Base-by-base conservation (phyloP, 2,797 vertebrate species). In the Chromis chromis region DNA sequence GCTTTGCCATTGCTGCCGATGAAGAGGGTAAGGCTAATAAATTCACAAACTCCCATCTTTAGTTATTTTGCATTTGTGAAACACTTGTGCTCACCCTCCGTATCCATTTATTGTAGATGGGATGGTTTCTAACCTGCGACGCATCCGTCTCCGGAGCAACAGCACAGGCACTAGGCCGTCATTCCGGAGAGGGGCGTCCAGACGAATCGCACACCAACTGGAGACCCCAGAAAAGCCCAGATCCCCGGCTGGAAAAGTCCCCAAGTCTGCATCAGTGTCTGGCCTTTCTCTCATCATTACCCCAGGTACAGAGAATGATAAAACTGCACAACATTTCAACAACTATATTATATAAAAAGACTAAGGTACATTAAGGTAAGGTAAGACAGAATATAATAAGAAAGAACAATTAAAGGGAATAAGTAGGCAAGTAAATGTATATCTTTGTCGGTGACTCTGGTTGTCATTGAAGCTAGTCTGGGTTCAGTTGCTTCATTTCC, bases 201-300 rank as follows among this genome's bases (percentile, higher is more conserved):
- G 93, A 0, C 94, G 95, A 21, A 94, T 95, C 0, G 92, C 93
- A 21, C 89, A 93, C 76, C 90, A 93, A 70, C 94, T 93, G 65
- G 96, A 96, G 0, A 49, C 92, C 0, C 89, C 92, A 0, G 96
- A 97, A 56, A 96, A 95, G 70, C 87, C 94, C 58, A 92, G 89
- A 71, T 60, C 93, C 6, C 57, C 93, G 0, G 33, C 90, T 0
- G 84, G 92, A 52, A 94, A 96, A 0, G 95, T 98, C 73, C 96
- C 97, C 68, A 98, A 98, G 86, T 98, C 97, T 0, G 96, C 97
- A 4, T 98, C 97, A 0, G 95, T 97, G 48, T 97, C 96, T 0
- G 96, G 96, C 48, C 89, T 98, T 54, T 97, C 97, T 1, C 96
- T 98, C 67, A 95, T 98, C 87, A 95, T 98, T 90, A 97, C 96